Conservation (phyloP, 2,113 vertebrate genomes). For the Cyprinodon tularosa region DNA sequence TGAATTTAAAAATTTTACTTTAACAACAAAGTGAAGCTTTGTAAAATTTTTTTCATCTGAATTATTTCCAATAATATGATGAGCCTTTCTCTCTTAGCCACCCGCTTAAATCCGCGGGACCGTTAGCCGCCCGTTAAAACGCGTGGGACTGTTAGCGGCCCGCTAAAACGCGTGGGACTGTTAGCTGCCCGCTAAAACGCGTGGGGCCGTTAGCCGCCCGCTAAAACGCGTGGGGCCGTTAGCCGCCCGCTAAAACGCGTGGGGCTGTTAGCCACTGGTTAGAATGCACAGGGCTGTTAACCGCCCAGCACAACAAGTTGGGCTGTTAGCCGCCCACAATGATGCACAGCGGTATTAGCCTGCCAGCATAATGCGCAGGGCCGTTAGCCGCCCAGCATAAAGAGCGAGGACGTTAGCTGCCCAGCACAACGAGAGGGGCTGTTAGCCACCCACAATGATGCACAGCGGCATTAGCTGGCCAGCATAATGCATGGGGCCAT, state of each 20-base stretch:
- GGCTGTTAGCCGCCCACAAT: no score
- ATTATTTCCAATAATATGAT: slow-evolving; percentile 8
- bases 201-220: slow-evolving; percentile 21
- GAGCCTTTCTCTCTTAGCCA: neutral
- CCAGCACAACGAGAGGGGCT: no score
- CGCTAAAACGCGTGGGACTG: no score
- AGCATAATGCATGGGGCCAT: no score
- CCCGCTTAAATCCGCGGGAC: neutral
- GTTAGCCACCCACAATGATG: neutral
- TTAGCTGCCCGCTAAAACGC: neutral
- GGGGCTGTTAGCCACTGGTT: neutral
- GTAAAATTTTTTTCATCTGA: slow-evolving; percentile 4
- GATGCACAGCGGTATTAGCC: no score
- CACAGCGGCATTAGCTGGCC: neutral
- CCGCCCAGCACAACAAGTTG: slow-evolving; percentile 10
- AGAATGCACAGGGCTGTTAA: neutral
- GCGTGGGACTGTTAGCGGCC: no score
- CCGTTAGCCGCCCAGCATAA: no score
- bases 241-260: no score
- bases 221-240: neutral
- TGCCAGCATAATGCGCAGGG: no score
- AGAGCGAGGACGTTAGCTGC: no score
- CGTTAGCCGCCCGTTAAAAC: slow-evolving; percentile 18
- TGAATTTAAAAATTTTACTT: slow-evolving; percentile 1
- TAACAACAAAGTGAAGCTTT: neutral